Percentiles rank a stretch among this genome's conserved stretches.
These are phyloP conservation scores for Melinaea menophilus DNA, from an alignment of 2,888 invertebrate genomes.

Conservation along the genomic window DNA sequence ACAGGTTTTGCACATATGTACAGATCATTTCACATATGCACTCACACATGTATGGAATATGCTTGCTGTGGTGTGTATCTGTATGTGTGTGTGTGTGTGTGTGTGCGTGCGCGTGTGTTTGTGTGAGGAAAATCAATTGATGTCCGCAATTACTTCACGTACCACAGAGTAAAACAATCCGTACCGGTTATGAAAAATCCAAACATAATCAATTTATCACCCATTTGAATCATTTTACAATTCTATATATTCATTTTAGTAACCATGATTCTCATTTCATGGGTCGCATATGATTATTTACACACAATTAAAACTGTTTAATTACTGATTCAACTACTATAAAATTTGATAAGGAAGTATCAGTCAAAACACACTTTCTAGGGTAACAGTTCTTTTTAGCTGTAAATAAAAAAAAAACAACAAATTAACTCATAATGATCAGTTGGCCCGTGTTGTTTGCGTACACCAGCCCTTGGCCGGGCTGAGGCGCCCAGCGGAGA, in stretches of 20 bases:
- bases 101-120: too few relatives aligned
- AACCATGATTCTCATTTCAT: too few relatives aligned
- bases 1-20: neutral
- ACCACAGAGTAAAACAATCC: too few relatives aligned
- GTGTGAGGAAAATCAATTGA: too few relatives aligned
- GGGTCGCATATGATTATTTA: neutral
- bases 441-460: slow-evolving; percentile 91
- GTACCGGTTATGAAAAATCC: too few relatives aligned
- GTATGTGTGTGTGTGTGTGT: too few relatives aligned
- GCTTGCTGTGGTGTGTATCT: neutral
- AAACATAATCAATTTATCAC: too few relatives aligned
- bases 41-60: neutral
- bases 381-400: neutral
- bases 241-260: too few relatives aligned
- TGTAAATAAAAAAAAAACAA: neutral
- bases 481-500: slow-evolving; percentile 88
- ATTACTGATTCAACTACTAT: neutral
- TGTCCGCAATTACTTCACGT: too few relatives aligned
- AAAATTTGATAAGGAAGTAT: slow-evolving; percentile 1
- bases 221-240: too few relatives aligned
- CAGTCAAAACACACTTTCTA: neutral
- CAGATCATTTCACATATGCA: neutral
- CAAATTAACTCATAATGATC: slow-evolving; percentile 80
- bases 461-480: slow-evolving; percentile 91
- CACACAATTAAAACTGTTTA: neutral